A percentile compares a stretch with the other conserved stretches of the same genome.
These are phyloP conservation scores for Corynorhinus townsendii DNA, from an alignment of 2,113 vertebrate genomes.

Conservation along the genomic window DNA sequence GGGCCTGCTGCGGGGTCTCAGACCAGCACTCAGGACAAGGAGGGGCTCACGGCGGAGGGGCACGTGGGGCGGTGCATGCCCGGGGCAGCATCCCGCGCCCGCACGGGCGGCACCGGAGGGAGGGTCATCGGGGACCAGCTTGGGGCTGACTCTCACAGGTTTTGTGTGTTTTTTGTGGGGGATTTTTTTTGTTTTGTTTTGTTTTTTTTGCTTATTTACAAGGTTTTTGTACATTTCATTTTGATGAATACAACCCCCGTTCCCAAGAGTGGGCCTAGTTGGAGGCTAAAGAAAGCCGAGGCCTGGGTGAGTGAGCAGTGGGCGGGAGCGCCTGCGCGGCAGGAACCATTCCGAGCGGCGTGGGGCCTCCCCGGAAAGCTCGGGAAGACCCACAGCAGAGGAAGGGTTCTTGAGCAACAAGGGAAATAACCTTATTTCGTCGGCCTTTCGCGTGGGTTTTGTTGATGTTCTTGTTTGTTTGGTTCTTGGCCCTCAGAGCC, in stretches of 20 bases:
- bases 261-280: neutral
- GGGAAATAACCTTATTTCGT: neutral
- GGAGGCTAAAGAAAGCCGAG: neutral
- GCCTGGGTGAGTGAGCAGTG: neutral
- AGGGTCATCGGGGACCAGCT: neutral
- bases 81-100: no score
- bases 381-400: neutral
- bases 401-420: neutral
- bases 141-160: neutral
- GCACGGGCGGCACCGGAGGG: no score
- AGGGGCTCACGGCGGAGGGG: neutral
- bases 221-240: neutral
- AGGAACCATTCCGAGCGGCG: neutral
- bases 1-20: neutral
- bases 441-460: neutral
- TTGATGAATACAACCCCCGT: neutral
- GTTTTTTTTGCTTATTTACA: neutral
- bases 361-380: neutral
- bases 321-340: neutral
- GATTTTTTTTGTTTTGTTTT: no score
- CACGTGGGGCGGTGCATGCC: neutral
- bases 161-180: neutral
- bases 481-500: neutral
- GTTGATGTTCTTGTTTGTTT: neutral
- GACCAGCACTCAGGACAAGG: neutral